A percentile compares a stretch with the other conserved stretches of the same genome.
These are phyloP conservation scores for Gonocerus acuteangulatus DNA, from an alignment of 2,888 invertebrate species.

Conservation along the genomic window DNA sequence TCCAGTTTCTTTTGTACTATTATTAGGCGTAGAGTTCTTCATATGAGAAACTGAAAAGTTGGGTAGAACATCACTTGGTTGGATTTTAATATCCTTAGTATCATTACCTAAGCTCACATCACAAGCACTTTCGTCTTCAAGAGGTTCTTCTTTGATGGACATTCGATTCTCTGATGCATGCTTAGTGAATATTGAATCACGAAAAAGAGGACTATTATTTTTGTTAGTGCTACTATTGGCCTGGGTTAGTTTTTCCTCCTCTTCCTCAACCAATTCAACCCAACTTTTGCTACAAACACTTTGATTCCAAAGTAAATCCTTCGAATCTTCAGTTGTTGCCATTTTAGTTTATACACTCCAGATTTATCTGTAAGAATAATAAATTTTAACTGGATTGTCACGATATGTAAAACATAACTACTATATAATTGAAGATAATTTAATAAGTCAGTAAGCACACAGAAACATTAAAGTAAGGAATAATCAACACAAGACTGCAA, in stretches of 20 bases:
- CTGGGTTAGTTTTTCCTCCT: constrained; percentile 19
- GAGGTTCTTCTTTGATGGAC: neutral
- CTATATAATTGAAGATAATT: too few relatives aligned
- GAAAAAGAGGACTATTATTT: neutral
- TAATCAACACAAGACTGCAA: too few relatives aligned
- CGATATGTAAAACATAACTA: too few relatives aligned
- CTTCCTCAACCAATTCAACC: constrained; percentile 36
- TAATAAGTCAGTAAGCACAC: too few relatives aligned
- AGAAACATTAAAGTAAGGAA: too few relatives aligned
- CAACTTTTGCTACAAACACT: constrained; percentile 43
- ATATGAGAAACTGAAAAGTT: constrained; percentile 14
- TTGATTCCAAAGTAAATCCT: constrained; percentile 28
- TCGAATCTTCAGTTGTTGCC: constrained; percentile 21
- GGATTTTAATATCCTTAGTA: neutral
- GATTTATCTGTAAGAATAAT: too few relatives aligned
- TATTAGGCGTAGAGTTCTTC: neutral
- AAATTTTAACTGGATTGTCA: too few relatives aligned
- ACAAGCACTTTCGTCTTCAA: constrained; percentile 21
- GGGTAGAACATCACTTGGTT: constrained; percentile 12
- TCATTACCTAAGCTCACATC: neutral
- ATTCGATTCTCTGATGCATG: neutral
- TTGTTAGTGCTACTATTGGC: neutral
- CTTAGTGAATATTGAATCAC: neutral
- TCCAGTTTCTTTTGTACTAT: constrained; percentile 2
- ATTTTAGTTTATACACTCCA: constrained; percentile 1